A percentile compares a stretch with the other conserved stretches of the same genome.
These are phyloP conservation scores for Chloroceryle aenea DNA, from an alignment of 2,113 vertebrate genomes.

Conservation along the genomic window DNA sequence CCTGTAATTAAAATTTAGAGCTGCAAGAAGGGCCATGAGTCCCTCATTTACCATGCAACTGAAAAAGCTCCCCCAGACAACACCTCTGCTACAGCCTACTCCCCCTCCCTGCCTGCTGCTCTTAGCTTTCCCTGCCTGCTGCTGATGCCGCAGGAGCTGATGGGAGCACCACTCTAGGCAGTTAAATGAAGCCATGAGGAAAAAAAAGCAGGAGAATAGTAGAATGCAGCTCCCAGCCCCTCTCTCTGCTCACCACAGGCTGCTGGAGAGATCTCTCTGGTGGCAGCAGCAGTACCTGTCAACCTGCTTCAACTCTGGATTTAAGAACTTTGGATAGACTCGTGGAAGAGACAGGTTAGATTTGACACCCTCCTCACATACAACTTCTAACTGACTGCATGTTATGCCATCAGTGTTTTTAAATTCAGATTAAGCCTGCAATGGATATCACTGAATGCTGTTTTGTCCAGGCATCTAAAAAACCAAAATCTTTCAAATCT, in stretches of 20 bases:
- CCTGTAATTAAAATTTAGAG: neutral
- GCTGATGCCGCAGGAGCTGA: neutral
- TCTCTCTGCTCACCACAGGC: neutral
- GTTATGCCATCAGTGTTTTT: neutral
- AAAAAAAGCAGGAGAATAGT: accelerated
- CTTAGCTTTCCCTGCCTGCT: too few relatives aligned
- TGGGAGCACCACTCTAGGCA: neutral
- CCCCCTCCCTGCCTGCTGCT: neutral
- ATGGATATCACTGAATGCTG: neutral
- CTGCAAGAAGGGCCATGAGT: neutral
- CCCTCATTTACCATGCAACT: neutral
- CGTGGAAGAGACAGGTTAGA: neutral
- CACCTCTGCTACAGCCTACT: neutral
- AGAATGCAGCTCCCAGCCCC: neutral
- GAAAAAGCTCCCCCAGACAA: neutral
- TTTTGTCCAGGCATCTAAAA: neutral
- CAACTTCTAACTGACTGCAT: neutral
- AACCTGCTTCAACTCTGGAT: neutral
- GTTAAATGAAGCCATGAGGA: neutral
- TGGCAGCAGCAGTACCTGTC: neutral
- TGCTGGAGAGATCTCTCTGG: neutral
- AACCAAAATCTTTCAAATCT: neutral
- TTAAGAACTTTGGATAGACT: neutral
- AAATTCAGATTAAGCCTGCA: neutral
- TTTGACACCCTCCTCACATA: neutral